Base-by-base conservation (phyloP, 2,113 vertebrate genomes). In the Phyllostomus hastatus region DNA sequence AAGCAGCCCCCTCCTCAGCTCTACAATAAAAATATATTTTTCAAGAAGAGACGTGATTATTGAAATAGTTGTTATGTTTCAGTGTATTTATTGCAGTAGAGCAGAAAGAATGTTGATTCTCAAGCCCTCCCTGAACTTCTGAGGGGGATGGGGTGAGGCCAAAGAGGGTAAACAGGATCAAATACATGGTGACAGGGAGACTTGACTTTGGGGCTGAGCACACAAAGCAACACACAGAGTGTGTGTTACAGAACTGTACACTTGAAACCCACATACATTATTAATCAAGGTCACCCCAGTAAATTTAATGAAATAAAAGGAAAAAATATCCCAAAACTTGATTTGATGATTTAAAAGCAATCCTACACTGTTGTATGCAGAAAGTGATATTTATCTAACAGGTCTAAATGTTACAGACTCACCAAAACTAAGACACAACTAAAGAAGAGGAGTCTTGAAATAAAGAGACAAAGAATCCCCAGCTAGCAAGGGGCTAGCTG, bases 21-120 rank as follows among this genome's bases (percentile, higher is more conserved):
- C 59, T 54, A 76, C 31, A 31, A 38, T 92, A 95, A 81, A 75
- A 95, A 80, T 91, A 59, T 0, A 0, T 57, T 97, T 83, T 96
- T 96, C 79, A 96, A 54, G 43, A 81, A 97, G 90, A 97, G 88
- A 84, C 41, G 35, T 33, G 41, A 95, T 95, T 98, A 83, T 90
- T 96, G 84, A 97, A 81, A 95, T 67, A 85, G 72, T 83, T 72
- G 54, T 88, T 46, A 89, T 38, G 22, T 4, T 90, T 88, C 41
- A 28, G 92, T 94, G 92, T 96, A 91, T 95, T 97, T 79, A 82
- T 41, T 50, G 11, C 31, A 81, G 73, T 80, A 96, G 31, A 97
- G 78, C 85, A 87, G 72, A 95, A 95, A 67, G 64, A 28, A 31
- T 19, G 57, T 94, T 92, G 86, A 73, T 96, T 97, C 80, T 48